Base-by-base conservation (phyloP, 2,888 invertebrate genomes). In the Phengaris alcon region DNA sequence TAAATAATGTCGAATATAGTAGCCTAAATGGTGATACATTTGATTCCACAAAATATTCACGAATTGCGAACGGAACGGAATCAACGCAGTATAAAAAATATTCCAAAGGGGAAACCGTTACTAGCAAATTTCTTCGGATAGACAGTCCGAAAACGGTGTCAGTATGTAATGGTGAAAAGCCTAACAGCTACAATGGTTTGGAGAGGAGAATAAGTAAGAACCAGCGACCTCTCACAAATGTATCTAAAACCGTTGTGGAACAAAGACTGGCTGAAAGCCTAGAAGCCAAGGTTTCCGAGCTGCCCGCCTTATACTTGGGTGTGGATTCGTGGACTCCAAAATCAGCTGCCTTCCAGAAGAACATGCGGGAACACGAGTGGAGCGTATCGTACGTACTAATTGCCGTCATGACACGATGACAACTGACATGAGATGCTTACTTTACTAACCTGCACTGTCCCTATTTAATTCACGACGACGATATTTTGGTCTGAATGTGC, bases 301-400 rank as follows among this genome's bases (percentile, higher is more conserved):
- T 95, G 87, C 96, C 96, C 75, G 95, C 96, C 80, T 94, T 96
- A 79, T 96, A 96, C 89, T 94, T 96, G 82, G 95, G 96, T 77
- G 95, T 96, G 86, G 93, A 93, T 82, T 95, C 96, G 83, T 96
- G 96, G 96, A 96, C 96, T 85, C 96, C 96, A 86, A 96, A 96
- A 93, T 97, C 94, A 35, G 90, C 90, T 82, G 90, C 92, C 78
- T 94, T 94, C 88, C 93, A 93, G 90, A 93, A 93, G 89, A 93
- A 90, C 82, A 93, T 94, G 91, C 92, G 91, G 78, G 93, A 94
- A 80, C 94, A 94, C 89, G 94, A 94, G 87, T 94, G 94, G 93
- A 94, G 94, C 87, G 92, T 93, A 86, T 93, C 94, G 94, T 94
- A 94, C 89, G 94, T 94, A 93, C 87, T 81, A 78, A 74, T 52